Base-by-base conservation (phyloP, 2,888 invertebrate species). In the Isotomurus palustris region DNA sequence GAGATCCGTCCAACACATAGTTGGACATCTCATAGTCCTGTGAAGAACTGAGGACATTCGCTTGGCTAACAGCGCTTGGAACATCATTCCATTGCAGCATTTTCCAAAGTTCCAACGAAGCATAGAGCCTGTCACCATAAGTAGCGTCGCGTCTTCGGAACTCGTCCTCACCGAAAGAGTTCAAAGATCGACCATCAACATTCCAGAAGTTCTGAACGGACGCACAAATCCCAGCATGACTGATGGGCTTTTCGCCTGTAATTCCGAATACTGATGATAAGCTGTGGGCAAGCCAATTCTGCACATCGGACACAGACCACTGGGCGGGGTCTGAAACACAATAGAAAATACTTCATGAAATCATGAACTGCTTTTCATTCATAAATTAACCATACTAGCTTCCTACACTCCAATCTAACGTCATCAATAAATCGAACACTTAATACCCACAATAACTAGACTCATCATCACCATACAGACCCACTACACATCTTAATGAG, bases 271-370 rank as follows among this genome's bases (percentile, higher is more conserved):
- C 45, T 24, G 64, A 56, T n/a, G 62, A 56, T 38, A 70, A 44
- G 71, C 90, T 91, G 84, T 88, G 91, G 75, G 86, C 83, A 60
- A 93, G 82, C 94, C 94, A 95, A 22, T 88, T 83, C 67, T 87
- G 86, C 47, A 91, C 92, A 74, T 94, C 88, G 59, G 84, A 82
- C 17, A 83, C 79, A 71, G 84, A 87, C 94, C 94, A 95, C 72
- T 84, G 83, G 74, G 84, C 82, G 65, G 94, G 93, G 82, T 94
- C 94, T 94, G 78, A 6, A 78, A 78, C 56, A 47, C n/a, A n/a
- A n/a, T n/a, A n/a, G n/a, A n/a, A n/a, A n/a, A n/a, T n/a, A n/a
- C n/a, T n/a, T n/a, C n/a, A n/a, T n/a, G n/a, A n/a, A n/a, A n/a
- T n/a, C n/a, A n/a, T n/a, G n/a, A n/a, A n/a, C n/a, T n/a, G n/a